A percentile compares a stretch with the other conserved stretches of the same genome.
Conservation (phyloP, 2,113 vertebrate genomes). For the Bettongia penicillata region DNA sequence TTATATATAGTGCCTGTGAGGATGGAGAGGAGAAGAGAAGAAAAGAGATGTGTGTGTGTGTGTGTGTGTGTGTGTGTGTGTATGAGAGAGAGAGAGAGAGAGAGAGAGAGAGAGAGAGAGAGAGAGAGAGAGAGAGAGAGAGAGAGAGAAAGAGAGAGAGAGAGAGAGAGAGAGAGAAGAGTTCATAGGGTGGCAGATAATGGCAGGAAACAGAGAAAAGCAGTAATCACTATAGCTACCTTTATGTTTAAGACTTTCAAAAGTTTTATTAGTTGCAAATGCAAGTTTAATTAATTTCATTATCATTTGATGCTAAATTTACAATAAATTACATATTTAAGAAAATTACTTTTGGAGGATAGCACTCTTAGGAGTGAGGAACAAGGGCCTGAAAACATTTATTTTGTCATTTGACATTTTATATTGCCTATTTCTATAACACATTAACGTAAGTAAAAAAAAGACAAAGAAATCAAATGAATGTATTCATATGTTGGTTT, state of each 20-base stretch:
- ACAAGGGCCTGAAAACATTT: neutral
- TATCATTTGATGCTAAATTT: neutral
- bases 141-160: too few species aligned
- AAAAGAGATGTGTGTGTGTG: too few species aligned
- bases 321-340: neutral
- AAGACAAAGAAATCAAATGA: neutral
- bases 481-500: neutral
- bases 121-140: too few species aligned
- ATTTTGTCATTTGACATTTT: neutral
- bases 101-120: too few species aligned
- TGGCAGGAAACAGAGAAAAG: neutral
- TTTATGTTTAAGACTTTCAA: neutral
- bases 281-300: neutral
- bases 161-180: too few species aligned
- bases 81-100: too few species aligned
- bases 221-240: neutral
- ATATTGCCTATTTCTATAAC: neutral
- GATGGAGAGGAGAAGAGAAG: too few species aligned
- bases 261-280: neutral
- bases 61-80: too few species aligned
- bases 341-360: neutral
- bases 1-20: neutral
- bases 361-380: neutral
- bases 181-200: neutral
- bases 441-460: neutral